phyloP scores from a whole-genome alignment of 2,888 invertebrate genomes.

The Andrena bucephala region DNA sequence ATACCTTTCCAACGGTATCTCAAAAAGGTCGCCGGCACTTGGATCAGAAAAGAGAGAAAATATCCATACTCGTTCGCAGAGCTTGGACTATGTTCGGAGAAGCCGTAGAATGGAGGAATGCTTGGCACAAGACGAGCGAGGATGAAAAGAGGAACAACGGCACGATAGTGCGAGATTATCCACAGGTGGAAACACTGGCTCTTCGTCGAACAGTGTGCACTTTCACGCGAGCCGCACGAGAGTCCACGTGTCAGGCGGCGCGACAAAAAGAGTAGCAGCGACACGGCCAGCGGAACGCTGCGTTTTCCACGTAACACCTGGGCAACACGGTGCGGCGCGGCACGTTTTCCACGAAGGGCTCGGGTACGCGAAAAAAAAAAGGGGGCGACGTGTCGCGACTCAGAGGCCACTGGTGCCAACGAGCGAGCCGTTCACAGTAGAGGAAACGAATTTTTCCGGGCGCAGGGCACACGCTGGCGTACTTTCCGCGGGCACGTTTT shows the following conservation, averaged over 20 bases:
- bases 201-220: constrained; percentile 25
- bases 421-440: constrained; percentile 19
- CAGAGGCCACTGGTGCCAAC: too few species aligned
- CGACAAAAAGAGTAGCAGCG: constrained; percentile 18
- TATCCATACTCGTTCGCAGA: too few species aligned
- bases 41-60: too few species aligned
- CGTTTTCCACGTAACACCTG: constrained; percentile 19
- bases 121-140: neutral
- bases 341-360: constrained; percentile 21
- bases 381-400: neutral
- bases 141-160: neutral
- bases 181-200: constrained; percentile 45
- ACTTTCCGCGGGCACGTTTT: constrained; percentile 72
- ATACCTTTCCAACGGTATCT: too few species aligned
- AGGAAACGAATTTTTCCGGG: constrained; percentile 45
- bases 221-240: constrained; percentile 41
- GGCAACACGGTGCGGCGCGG: constrained; percentile 6
- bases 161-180: constrained; percentile 36
- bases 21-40: too few species aligned
- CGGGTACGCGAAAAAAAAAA: neutral
- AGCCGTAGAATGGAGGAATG: neutral
- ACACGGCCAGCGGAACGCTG: neutral
- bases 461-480: constrained; percentile 37
- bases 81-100: too few species aligned
- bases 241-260: constrained; percentile 46